Base-by-base conservation (phyloP, 2,797 vertebrate genomes). In the Holocentrus rufus region DNA sequence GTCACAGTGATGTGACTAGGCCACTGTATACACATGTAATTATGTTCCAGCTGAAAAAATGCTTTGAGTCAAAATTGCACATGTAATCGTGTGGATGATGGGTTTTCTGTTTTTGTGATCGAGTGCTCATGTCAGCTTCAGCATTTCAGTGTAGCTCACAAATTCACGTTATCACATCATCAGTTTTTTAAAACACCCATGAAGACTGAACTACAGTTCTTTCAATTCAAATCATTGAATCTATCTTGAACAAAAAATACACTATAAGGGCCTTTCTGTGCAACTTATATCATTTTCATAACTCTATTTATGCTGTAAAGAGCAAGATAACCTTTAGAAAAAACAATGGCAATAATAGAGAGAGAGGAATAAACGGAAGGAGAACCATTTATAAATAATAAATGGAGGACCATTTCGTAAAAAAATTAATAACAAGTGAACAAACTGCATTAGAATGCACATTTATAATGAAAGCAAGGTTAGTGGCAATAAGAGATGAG, bases 401-500 rank as follows among this genome's bases (percentile, higher is more conserved):
- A n/a, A n/a, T n/a, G n/a, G 30, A 31, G 30, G 7, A 31, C 30
- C 3, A 31, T 31, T 31, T 31, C 7, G 30, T 31, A 31, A 31
- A n/a, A n/a, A n/a, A n/a, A n/a, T 34, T 5, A 34, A 34, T 34
- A 3, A 2, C 31, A 10, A 39, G 36, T 39, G 36, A 39, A 10
- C 36, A 39, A 39, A 39, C 36, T 39, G 36, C 36, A 7, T 52
- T n/a, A 0, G 17, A 30, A 62, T 58, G 20, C 7, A 25, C 54
- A 39, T 68, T 39, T 7, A 47, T 18, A 49, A 79, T 63, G 57
- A 56, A 52, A 31, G 49, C 36, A 58, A n/a, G 27, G 15, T 25
- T 31, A 65, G 65, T 49, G 53, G 62, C 55, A 64, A 30, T 27
- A 63, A 57, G 25, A 17, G 49, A 34, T 22, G 39, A 71, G 39